Percentiles rank a stretch among this genome's conserved stretches.
Evolutionary conservation across 2,888 invertebrate species (phyloP).

Genomic region (Polydesmus complanatus): DNA sequence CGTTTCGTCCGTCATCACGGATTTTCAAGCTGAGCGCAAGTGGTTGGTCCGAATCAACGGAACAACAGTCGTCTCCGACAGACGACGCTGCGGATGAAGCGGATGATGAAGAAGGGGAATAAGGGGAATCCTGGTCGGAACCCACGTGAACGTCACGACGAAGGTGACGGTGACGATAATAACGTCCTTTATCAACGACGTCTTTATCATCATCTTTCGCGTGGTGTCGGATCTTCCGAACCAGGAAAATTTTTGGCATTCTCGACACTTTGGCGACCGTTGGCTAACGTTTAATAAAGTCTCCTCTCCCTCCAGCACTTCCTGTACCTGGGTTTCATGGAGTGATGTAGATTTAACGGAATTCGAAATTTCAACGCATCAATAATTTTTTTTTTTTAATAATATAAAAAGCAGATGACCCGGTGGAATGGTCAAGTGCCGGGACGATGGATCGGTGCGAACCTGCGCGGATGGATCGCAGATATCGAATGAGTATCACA

Average conservation of each 20-base stretch:
- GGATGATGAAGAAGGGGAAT: slow-evolving; percentile 8
- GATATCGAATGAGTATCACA: too few relatives aligned
- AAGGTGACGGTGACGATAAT: background rate
- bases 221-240: slow-evolving; percentile 12
- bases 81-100: background rate
- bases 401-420: too few relatives aligned
- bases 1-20: too few relatives aligned
- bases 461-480: too few relatives aligned
- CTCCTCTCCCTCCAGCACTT: background rate
- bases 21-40: slow-evolving; percentile 6
- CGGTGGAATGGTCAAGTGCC: too few relatives aligned
- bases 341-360: too few relatives aligned
- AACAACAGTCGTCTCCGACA: background rate
- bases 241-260: slow-evolving; percentile 15
- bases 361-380: too few relatives aligned
- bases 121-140: slow-evolving; percentile 1
- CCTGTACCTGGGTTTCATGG: background rate
- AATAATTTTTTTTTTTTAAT: too few relatives aligned
- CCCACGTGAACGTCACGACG: background rate
- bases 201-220: background rate
- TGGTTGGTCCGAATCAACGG: slow-evolving; percentile 11
- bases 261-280: slow-evolving; percentile 1
- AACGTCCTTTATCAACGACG: background rate
- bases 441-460: too few relatives aligned
- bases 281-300: background rate